Percentiles rank a stretch among this genome's conserved stretches.
Evolutionary conservation across 2,888 invertebrate species (phyloP).

Genomic region (Caenorhabditis sulstoni): DNA sequence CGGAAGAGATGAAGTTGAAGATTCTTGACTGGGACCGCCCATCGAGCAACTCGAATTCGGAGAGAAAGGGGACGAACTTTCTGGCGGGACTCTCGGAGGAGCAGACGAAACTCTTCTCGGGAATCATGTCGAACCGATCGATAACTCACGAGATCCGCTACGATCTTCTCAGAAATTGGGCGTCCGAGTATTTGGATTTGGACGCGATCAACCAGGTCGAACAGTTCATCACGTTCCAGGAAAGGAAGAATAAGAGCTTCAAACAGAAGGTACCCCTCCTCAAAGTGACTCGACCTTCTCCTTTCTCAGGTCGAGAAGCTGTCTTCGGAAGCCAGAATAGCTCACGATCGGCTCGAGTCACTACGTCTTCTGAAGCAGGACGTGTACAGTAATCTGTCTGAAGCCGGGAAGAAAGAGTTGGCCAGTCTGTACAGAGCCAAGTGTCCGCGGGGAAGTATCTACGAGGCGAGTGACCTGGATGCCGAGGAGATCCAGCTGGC

Average conservation of each 20-base stretch:
- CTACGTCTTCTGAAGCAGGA: slow-evolving; percentile 56
- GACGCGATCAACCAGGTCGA: slow-evolving; percentile 61
- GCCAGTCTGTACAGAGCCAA: slow-evolving; percentile 54
- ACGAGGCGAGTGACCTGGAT: slow-evolving; percentile 59
- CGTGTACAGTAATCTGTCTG: slow-evolving; percentile 48
- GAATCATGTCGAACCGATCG: slow-evolving; percentile 58
- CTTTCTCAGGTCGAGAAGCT: slow-evolving; percentile 54
- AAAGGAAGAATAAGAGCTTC: slow-evolving; percentile 53
- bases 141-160: slow-evolving; percentile 44
- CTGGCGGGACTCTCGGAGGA: slow-evolving; percentile 50
- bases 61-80: slow-evolving; percentile 42
- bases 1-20: slow-evolving; percentile 58
- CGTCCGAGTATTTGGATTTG: slow-evolving; percentile 44
- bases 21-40: slow-evolving; percentile 56
- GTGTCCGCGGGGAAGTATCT: slow-evolving; percentile 58
- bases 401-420: slow-evolving; percentile 37
- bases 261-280: slow-evolving; percentile 32
- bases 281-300: background rate
- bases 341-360: slow-evolving; percentile 55
- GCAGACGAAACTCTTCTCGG: slow-evolving; percentile 40
- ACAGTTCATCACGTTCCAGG: slow-evolving; percentile 53
- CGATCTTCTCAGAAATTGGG: slow-evolving; percentile 56
- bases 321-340: slow-evolving; percentile 55
- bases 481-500: slow-evolving; percentile 59
- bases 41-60: slow-evolving; percentile 7